Evolutionary conservation across 2,888 invertebrate species (phyloP).

Genomic region (Bimastos eiseni): DNA sequence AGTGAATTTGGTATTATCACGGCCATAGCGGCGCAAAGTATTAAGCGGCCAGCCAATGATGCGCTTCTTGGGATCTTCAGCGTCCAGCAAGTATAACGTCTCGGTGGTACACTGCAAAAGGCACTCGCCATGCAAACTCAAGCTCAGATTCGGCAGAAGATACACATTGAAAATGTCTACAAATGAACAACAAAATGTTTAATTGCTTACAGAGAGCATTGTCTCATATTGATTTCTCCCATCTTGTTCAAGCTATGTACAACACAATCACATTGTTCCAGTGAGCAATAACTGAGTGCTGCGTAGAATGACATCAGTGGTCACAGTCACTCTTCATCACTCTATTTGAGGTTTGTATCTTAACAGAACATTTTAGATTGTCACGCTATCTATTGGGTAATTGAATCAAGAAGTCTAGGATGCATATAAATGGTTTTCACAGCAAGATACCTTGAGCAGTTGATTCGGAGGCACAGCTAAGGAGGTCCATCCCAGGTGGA

Average conservation of each 20-base stretch:
- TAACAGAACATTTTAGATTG: too few species aligned
- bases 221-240: too few species aligned
- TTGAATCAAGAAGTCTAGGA: too few species aligned
- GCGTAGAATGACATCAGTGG: too few species aligned
- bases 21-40: conserved; percentile 49
- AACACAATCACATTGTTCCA: too few species aligned
- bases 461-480: not conserved
- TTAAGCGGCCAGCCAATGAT: conserved; percentile 53
- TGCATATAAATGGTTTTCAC: not conserved
- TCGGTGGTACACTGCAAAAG: conserved; percentile 52
- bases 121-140: conserved; percentile 52
- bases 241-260: too few species aligned
- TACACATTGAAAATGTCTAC: conserved; percentile 52
- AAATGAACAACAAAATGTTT: not conserved
- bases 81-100: conserved; percentile 50
- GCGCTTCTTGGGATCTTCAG: conserved; percentile 45
- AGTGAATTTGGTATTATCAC: conserved; percentile 51
- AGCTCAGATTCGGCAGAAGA: conserved; percentile 47
- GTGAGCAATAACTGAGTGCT: too few species aligned
- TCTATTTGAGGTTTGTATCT: too few species aligned
- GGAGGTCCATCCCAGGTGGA: conserved; percentile 9
- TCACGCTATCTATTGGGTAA: too few species aligned
- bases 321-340: too few species aligned
- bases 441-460: not conserved
- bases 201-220: too few species aligned